Conservation (phyloP, 2,888 invertebrate genomes). For the Heliothis peltigera region DNA sequence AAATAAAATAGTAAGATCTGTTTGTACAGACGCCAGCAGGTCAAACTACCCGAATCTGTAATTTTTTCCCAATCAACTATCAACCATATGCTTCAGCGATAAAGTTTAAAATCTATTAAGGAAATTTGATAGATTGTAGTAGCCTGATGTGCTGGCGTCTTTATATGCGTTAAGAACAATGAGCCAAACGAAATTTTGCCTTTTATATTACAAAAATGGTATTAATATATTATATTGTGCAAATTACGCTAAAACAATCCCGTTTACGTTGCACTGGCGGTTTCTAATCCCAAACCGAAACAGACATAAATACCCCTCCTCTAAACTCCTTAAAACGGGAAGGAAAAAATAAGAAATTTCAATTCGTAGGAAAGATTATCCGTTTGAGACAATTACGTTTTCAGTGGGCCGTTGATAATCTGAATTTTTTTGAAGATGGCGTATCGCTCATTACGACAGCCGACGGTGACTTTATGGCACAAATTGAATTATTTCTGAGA, state of each 20-base stretch:
- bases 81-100: too few species aligned
- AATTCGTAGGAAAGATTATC: constrained; percentile 61
- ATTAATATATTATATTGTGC: neutral
- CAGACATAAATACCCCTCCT: constrained; percentile 6
- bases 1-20: too few species aligned
- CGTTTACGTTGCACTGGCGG: neutral
- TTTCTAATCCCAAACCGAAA: constrained; percentile 7
- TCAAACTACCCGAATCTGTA: too few species aligned
- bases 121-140: too few species aligned
- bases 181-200: too few species aligned
- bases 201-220: too few species aligned
- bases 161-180: too few species aligned
- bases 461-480: constrained; percentile 54
- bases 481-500: constrained; percentile 62
- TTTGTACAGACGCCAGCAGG: too few species aligned
- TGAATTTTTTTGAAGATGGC: constrained; percentile 45
- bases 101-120: too few species aligned
- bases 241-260: neutral
- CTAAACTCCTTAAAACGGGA: constrained; percentile 19
- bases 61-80: too few species aligned
- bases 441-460: constrained; percentile 56
- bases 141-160: too few species aligned
- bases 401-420: constrained; percentile 59
- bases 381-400: constrained; percentile 61
- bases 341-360: constrained; percentile 49